phyloP scores from a whole-genome alignment of 2,888 invertebrate species.

The Tipula unca region DNA sequence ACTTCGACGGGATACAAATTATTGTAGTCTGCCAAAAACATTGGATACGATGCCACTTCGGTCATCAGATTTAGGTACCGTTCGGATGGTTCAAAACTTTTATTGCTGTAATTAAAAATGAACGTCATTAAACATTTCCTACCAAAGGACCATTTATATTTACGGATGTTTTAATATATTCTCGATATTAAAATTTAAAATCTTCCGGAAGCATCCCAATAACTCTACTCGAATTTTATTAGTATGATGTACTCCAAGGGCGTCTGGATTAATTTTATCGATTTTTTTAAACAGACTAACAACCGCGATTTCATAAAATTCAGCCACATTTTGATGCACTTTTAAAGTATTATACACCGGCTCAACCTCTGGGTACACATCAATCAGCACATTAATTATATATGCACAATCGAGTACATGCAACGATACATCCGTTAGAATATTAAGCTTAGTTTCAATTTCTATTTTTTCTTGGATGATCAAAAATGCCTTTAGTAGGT shows the following conservation, averaged over 20 bases:
- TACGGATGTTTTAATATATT: constrained; percentile 37
- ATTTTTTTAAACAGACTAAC: constrained; percentile 60
- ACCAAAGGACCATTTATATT: constrained; percentile 27
- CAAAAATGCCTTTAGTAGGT: constrained; percentile 44
- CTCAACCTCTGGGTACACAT: constrained; percentile 52
- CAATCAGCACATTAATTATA: constrained; percentile 59
- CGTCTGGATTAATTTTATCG: constrained; percentile 35
- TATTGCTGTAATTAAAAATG: not conserved
- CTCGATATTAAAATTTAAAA: constrained; percentile 39
- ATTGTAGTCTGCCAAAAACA: constrained; percentile 63
- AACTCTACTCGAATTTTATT: constrained; percentile 42
- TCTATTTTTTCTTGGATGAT: constrained; percentile 37
- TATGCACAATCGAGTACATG: constrained; percentile 62
- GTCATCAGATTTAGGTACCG: constrained; percentile 39
- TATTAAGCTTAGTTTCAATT: constrained; percentile 33
- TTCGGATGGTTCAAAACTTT: not conserved
- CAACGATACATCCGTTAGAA: constrained; percentile 56
- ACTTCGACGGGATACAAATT: constrained; percentile 53
- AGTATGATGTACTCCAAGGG: constrained; percentile 34
- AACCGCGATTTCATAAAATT: constrained; percentile 66
- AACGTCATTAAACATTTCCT: too few relatives aligned
- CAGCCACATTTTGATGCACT: constrained; percentile 57
- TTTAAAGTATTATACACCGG: constrained; percentile 48
- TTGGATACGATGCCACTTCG: constrained; percentile 45
- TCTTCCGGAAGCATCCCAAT: constrained; percentile 40